These are phyloP conservation scores for Platanista minor DNA, from an alignment of 2,113 vertebrate species.

Conservation along the genomic window DNA sequence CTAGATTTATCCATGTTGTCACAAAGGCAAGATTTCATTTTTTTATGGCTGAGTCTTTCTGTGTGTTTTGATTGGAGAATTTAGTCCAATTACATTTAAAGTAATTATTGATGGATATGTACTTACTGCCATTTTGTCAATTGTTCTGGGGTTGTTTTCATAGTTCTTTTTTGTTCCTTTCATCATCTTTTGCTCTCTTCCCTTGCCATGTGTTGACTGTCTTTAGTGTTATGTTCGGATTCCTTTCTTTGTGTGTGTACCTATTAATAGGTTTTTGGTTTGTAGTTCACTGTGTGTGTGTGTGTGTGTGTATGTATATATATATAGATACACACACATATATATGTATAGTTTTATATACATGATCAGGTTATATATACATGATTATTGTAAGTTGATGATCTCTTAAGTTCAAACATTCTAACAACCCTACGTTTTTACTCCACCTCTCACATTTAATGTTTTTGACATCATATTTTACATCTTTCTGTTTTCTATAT, in stretches of 20 bases:
- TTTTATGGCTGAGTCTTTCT: background rate
- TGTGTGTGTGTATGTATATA: no score
- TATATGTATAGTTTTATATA: no score
- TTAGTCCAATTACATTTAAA: background rate
- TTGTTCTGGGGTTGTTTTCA: background rate
- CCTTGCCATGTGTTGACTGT: background rate
- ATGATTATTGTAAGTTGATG: no score
- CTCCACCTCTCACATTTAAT: no score
- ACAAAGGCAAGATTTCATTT: background rate
- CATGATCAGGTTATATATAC: no score
- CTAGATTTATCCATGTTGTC: background rate
- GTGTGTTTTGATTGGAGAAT: background rate
- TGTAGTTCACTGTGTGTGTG: background rate
- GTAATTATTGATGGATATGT: background rate
- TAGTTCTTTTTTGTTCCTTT: background rate
- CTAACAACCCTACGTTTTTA: no score
- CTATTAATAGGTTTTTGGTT: background rate
- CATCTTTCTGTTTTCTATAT: no score
- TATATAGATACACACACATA: no score
- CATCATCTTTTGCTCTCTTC: background rate
- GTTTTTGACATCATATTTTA: no score
- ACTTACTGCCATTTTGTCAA: background rate
- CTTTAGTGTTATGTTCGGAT: background rate
- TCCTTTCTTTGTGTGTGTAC: background rate
- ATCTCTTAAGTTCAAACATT: no score